These are phyloP conservation scores for Pyrocoelia pectoralis DNA, from an alignment of 2,888 invertebrate genomes.

Conservation along the genomic window DNA sequence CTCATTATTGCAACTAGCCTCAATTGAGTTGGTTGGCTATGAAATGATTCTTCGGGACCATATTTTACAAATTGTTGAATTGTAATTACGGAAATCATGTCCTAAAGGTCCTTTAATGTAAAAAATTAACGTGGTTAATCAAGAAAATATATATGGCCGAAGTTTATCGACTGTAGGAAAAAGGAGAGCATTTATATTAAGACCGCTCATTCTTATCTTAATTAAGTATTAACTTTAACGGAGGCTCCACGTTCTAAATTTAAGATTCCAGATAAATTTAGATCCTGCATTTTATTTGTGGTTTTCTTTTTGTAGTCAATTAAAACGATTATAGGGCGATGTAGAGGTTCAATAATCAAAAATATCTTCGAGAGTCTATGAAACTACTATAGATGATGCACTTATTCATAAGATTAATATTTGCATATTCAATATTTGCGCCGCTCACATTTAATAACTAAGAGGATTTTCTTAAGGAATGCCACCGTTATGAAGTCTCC, in stretches of 20 bases:
- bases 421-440: slow-evolving; percentile 40
- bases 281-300: slow-evolving; percentile 47
- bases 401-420: slow-evolving; percentile 41
- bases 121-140: too few relatives aligned
- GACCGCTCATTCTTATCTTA: slow-evolving; percentile 42
- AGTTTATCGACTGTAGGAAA: slow-evolving; percentile 17
- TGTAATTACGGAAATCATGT: too few relatives aligned
- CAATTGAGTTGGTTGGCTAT: too few relatives aligned
- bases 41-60: too few relatives aligned
- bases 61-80: too few relatives aligned
- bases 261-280: slow-evolving; percentile 49
- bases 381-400: slow-evolving; percentile 26
- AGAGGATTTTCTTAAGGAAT: slow-evolving; percentile 34
- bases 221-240: slow-evolving; percentile 48
- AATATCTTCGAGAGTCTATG: background rate
- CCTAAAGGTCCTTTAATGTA: too few relatives aligned
- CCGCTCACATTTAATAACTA: slow-evolving; percentile 39
- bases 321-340: slow-evolving; percentile 36
- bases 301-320: slow-evolving; percentile 40
- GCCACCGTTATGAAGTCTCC: background rate
- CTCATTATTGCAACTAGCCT: too few relatives aligned
- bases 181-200: slow-evolving; percentile 19
- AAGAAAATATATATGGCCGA: slow-evolving; percentile 13
- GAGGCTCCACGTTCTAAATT: slow-evolving; percentile 48
- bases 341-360: slow-evolving; percentile 5